These are phyloP conservation scores for Deilephila porcellus DNA, from an alignment of 2,888 invertebrate genomes.

Conservation along the genomic window DNA sequence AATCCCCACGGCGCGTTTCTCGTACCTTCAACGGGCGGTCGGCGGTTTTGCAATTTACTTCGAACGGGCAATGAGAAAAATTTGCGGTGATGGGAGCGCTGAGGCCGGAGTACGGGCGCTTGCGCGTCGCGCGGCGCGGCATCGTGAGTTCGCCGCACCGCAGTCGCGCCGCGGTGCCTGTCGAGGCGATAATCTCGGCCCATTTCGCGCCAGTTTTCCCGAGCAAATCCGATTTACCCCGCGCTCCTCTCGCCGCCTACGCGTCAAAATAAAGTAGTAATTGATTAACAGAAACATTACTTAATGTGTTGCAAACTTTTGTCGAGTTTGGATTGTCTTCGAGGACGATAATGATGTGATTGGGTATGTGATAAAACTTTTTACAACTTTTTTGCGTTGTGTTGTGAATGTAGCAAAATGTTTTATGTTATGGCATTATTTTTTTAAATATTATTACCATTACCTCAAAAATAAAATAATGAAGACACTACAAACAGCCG, in stretches of 20 bases:
- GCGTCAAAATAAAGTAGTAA: conserved; percentile 75
- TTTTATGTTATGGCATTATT: neutral
- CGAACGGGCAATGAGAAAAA: conserved; percentile 76
- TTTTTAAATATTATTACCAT: neutral
- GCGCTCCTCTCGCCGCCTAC: conserved; percentile 49
- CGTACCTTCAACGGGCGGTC: conserved; percentile 67
- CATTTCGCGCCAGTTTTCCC: conserved; percentile 50
- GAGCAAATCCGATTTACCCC: conserved; percentile 46
- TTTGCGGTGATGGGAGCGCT: conserved; percentile 60
- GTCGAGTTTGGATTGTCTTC: neutral
- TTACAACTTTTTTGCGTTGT: conserved; percentile 16
- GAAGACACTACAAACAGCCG: no score
- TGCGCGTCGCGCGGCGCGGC: conserved; percentile 52
- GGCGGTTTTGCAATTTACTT: conserved; percentile 80
- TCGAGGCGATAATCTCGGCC: conserved; percentile 52
- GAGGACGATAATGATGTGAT: conserved; percentile 28
- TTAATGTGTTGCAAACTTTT: conserved; percentile 24
- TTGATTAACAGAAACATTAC: conserved; percentile 67
- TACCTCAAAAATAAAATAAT: no score
- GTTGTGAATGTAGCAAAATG: conserved; percentile 1
- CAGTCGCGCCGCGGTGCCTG: conserved; percentile 63
- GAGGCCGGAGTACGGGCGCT: conserved; percentile 56
- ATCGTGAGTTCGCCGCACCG: conserved; percentile 48
- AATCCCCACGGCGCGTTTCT: conserved; percentile 66
- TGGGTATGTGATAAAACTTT: conserved; percentile 32